A percentile compares a stretch with the other conserved stretches of the same genome.
phyloP scores from a whole-genome alignment of 2,888 invertebrate genomes.

The Caenorhabditis auriculariae region DNA sequence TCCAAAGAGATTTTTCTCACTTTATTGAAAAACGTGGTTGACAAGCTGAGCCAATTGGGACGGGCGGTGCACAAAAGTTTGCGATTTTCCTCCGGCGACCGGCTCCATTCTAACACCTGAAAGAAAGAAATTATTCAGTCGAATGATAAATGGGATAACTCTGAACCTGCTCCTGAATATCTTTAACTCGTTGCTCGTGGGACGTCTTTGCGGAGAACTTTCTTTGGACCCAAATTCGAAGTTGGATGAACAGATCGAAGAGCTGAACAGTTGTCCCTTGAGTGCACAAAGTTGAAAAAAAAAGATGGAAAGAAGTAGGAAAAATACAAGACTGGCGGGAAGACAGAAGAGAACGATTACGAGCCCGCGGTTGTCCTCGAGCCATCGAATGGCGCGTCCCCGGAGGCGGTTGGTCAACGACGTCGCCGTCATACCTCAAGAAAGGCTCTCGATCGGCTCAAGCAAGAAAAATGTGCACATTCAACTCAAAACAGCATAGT shows the following conservation, averaged over 20 bases:
- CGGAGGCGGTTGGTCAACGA: no score
- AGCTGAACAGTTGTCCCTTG: no score
- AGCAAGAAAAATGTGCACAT: no score
- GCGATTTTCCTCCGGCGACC: constrained; percentile 65
- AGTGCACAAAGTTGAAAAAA: no score
- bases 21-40: constrained; percentile 74
- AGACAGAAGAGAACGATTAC: constrained; percentile 74
- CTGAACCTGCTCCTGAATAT: constrained; percentile 33
- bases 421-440: no score
- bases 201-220: constrained; percentile 34
- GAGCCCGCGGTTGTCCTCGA: constrained; percentile 56
- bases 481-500: no score
- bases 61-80: constrained; percentile 73
- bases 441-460: no score
- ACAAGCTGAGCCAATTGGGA: constrained; percentile 75
- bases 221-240: constrained; percentile 44
- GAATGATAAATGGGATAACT: no score
- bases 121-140: no score
- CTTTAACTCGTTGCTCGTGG: constrained; percentile 54
- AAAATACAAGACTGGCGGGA: constrained; percentile 72
- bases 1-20: constrained; percentile 30
- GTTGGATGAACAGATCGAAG: constrained; percentile 49
- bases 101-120: constrained; percentile 61
- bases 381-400: constrained; percentile 46
- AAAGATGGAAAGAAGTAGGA: background rate